A percentile compares a stretch with the other conserved stretches of the same genome.
phyloP scores from a whole-genome alignment of 2,797 vertebrate species.

The Potorous gilbertii region DNA sequence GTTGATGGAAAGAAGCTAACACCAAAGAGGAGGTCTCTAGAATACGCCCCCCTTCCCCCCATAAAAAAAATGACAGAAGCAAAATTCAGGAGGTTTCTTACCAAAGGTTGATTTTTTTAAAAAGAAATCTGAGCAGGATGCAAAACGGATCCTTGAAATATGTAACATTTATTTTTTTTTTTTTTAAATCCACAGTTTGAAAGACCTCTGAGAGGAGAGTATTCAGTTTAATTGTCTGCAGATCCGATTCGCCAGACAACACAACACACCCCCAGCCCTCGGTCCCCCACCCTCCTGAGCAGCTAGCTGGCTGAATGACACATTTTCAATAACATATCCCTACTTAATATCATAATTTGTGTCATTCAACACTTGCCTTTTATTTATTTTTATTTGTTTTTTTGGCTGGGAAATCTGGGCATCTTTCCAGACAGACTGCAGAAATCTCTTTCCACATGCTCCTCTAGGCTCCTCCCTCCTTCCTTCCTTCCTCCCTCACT shows the following conservation, averaged over 20 bases:
- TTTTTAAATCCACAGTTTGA: conserved; percentile 12
- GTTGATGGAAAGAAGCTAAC: conserved; percentile 70
- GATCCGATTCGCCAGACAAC: conserved; percentile 33
- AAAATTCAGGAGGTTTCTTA: conserved; percentile 45
- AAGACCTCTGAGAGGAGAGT: conserved; percentile 46
- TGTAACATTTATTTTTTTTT: background rate
- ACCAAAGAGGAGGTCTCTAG: conserved; percentile 64
- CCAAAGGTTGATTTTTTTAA: conserved; percentile 23
- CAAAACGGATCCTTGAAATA: conserved; percentile 51
- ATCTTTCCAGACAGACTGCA: conserved; percentile 81
- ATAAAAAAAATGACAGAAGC: conserved; percentile 59
- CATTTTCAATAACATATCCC: conserved; percentile 75
- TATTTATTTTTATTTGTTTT: conserved; percentile 80
- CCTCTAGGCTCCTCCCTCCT: conserved; percentile 50
- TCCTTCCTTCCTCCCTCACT: background rate
- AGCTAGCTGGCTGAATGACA: conserved; percentile 66
- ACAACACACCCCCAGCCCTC: background rate
- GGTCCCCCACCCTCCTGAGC: conserved; percentile 22
- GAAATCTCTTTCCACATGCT: conserved; percentile 59
- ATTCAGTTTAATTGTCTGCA: conserved; percentile 54
- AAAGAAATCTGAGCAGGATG: conserved; percentile 68
- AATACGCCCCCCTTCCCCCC: background rate
- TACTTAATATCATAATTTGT: conserved; percentile 82
- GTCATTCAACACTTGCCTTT: conserved; percentile 81
- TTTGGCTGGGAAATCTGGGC: conserved; percentile 80